Base-by-base conservation (phyloP, 2,113 vertebrate species). In the Garra rufa region DNA sequence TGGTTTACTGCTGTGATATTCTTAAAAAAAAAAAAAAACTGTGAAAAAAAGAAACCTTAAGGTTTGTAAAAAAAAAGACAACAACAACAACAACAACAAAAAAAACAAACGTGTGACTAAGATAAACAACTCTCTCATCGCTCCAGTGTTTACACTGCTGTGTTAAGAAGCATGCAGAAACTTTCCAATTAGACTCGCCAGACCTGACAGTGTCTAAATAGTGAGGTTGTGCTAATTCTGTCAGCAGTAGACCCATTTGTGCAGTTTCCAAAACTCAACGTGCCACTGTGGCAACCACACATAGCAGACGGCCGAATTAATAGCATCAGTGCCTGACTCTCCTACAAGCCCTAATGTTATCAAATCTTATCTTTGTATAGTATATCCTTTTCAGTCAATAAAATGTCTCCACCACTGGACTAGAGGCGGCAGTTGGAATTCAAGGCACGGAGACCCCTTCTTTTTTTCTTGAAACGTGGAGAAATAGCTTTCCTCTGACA, bases 301-400 rank as follows among this genome's bases (percentile, higher is more conserved):
- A 87, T 83, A 87, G 83, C 87, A 76, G 84, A 63, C 17, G 44
- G 48, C 63, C 55, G 55, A 88, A 50, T 46, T 15, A 44, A 79
- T 87, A 77, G 11, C 14, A 46, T 73, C 82, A 17, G 70, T 63
- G 85, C 67, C 15, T 65, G 70, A 46, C 9, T 26, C 43, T 38
- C 69, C 38, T 87, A 82, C 38, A 74, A 71, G 75, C 43, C 48
- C 82, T 77, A 86, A 87, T 90, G 89, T 89, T 91, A 89, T 88
- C 69, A 63, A 13, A 41, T 65, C 79, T 85, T 76, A 87, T 89
- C 34, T 73, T 85, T 87, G 90, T 92, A 90, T 87, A 91, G 89
- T 92, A 91, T 85, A 90, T 90, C 87, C 90, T 89, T 88, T 46
- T 63, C 69, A 77, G 87, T 92, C 92, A 89, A 91, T 93, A 89